Percentiles rank a stretch among this genome's conserved stretches.
phyloP scores from a whole-genome alignment of 2,797 vertebrate species.

The Numenius phaeopus region DNA sequence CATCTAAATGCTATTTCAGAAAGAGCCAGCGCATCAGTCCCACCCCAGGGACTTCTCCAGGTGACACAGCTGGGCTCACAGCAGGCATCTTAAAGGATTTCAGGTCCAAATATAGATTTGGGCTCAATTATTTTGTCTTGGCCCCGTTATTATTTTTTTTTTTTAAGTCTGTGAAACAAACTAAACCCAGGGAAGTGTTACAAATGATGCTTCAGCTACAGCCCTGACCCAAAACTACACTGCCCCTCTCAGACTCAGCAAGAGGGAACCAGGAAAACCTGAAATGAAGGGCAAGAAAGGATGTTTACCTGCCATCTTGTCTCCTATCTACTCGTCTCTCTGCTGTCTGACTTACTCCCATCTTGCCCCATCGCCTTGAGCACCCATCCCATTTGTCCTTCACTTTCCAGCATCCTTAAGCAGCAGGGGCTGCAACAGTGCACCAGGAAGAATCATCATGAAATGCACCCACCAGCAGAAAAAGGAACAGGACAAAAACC shows the following conservation, averaged over 20 bases:
- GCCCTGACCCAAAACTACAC: not conserved
- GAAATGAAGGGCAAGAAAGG: not conserved
- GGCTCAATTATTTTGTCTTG: not conserved
- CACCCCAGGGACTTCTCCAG: not conserved
- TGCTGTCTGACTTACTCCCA: not conserved
- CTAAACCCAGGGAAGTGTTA: not conserved
- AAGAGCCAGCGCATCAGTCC: not conserved
- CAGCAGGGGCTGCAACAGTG: not conserved
- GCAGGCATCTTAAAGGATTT: fast-evolving
- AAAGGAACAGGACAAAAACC: not conserved
- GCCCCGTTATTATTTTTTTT: not conserved
- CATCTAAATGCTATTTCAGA: not conserved
- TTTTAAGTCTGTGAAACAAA: not conserved
- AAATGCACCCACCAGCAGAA: not conserved
- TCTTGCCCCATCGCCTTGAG: not conserved
- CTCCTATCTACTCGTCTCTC: not conserved
- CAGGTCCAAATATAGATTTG: not conserved
- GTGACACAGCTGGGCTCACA: not conserved
- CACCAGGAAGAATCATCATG: not conserved
- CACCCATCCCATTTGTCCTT: not conserved
- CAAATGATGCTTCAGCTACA: not conserved
- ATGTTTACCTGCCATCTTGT: not conserved
- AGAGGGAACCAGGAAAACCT: not conserved
- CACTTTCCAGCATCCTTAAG: not conserved
- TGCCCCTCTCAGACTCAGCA: not conserved